A percentile compares a stretch with the other conserved stretches of the same genome.
Conservation (phyloP, 1,140 invertebrate species). For the Pissodes strobi region DNA sequence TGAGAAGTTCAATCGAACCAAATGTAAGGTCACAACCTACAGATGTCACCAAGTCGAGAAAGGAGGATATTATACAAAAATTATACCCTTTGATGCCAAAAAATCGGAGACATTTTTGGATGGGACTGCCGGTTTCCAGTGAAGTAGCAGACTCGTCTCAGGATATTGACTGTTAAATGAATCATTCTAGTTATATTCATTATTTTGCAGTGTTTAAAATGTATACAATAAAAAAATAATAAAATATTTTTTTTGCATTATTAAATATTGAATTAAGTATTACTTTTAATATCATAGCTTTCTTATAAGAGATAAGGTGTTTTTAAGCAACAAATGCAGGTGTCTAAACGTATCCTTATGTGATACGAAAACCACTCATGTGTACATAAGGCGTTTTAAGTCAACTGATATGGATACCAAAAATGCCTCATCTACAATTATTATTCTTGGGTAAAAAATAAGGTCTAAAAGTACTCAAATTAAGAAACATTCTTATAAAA, state of each 20-base stretch:
- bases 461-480: background rate
- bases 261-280: too few species aligned
- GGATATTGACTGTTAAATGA: background rate
- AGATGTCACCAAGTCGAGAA: too few species aligned
- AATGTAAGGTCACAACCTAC: too few species aligned
- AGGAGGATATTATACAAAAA: too few species aligned
- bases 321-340: background rate
- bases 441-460: background rate
- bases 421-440: background rate
- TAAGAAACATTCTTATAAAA: background rate
- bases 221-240: background rate
- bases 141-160: too few species aligned
- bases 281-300: background rate
- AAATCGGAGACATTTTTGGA: too few species aligned
- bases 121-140: background rate
- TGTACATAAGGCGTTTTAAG: background rate
- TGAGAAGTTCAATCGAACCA: background rate
- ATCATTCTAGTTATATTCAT: background rate
- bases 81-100: too few species aligned
- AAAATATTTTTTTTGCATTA: background rate
- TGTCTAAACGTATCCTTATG: too few species aligned
- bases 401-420: background rate
- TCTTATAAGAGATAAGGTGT: background rate
- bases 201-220: background rate
- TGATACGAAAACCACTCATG: too few species aligned